Percentiles rank a stretch among this genome's conserved stretches.
phyloP scores from a whole-genome alignment of 64 coral and sea anemone species.

The Actinia equina region DNA sequence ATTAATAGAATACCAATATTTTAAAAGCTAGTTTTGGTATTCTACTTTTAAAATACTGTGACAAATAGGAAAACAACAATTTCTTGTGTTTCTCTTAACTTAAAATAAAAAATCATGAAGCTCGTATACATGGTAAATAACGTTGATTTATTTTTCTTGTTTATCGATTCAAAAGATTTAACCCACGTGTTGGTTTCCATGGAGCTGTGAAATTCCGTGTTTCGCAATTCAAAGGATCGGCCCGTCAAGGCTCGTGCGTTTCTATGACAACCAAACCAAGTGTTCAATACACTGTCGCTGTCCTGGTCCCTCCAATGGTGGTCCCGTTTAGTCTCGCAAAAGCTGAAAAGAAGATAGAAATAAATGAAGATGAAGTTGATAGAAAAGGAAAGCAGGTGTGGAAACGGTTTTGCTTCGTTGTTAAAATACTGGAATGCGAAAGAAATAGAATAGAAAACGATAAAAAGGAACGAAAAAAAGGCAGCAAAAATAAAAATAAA shows the following conservation, averaged over 20 bases:
- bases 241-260: neutral
- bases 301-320: neutral
- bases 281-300: neutral
- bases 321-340: neutral
- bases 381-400: neutral
- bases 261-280: neutral
- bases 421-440: too few relatives aligned
- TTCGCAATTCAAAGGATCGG: neutral
- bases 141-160: neutral
- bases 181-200: neutral
- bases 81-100: too few relatives aligned
- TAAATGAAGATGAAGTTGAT: neutral
- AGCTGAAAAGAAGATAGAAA: neutral
- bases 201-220: neutral
- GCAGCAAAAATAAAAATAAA: too few relatives aligned
- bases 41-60: too few relatives aligned
- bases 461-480: too few relatives aligned
- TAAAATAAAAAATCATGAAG: neutral
- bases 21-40: too few relatives aligned
- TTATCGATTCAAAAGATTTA: neutral
- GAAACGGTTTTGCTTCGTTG: too few relatives aligned
- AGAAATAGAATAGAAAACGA: too few relatives aligned
- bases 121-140: neutral
- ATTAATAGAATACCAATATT: too few relatives aligned
- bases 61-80: too few relatives aligned